These are phyloP conservation scores for Python bivittatus DNA, from an alignment of 2,113 vertebrate species.

Conservation along the genomic window DNA sequence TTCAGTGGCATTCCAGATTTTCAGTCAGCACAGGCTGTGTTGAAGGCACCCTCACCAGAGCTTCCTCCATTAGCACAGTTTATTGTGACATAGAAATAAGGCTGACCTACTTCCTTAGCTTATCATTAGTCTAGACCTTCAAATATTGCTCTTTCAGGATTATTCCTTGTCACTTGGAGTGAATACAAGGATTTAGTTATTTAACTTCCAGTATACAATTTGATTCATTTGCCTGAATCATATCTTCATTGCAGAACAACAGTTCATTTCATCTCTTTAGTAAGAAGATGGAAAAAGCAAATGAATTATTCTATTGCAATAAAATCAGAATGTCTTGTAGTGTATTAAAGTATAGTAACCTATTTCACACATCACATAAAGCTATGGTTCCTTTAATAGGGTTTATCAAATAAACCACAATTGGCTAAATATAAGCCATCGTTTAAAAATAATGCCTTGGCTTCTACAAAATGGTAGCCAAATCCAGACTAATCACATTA, in stretches of 20 bases:
- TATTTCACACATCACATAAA: background rate
- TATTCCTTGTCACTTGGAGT: background rate
- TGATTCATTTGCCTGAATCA: background rate
- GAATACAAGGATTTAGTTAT: background rate
- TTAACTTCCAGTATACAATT: background rate
- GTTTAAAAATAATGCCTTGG: too few species aligned
- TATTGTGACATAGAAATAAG: background rate
- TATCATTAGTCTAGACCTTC: background rate
- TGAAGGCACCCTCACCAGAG: background rate
- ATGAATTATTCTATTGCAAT: background rate
- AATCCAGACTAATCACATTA: too few species aligned
- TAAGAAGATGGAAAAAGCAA: background rate
- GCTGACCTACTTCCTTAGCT: background rate
- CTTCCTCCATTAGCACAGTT: background rate
- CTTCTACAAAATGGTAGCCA: too few species aligned
- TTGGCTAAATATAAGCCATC: too few species aligned
- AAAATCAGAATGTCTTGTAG: background rate
- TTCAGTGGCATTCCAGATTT: background rate
- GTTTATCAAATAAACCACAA: too few species aligned
- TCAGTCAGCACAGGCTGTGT: background rate
- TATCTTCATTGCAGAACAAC: background rate
- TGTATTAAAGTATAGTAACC: background rate
- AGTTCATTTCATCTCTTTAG: background rate
- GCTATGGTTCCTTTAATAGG: too few species aligned
- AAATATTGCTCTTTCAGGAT: background rate